Conservation (phyloP, 2,113 vertebrate genomes). For the Nothoprocta pentlandii region DNA sequence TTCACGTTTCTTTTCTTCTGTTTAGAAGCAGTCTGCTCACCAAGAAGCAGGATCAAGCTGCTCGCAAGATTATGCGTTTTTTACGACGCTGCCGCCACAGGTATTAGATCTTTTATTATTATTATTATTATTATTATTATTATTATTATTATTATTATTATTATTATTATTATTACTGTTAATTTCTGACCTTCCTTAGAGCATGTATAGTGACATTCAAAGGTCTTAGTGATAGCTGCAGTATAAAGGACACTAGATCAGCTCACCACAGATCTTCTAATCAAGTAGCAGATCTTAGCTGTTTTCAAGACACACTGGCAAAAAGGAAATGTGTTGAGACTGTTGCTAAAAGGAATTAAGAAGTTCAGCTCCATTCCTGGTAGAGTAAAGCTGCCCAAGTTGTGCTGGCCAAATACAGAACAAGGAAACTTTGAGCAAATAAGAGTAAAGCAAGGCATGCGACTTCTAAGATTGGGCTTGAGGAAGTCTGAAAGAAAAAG, state of each 20-base stretch:
- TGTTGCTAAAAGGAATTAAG: background rate
- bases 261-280: background rate
- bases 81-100: slow-evolving; percentile 98
- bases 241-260: background rate
- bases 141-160: background rate
- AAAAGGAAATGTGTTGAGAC: background rate
- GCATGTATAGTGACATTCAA: background rate
- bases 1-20: background rate
- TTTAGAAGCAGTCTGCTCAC: slow-evolving; percentile 96
- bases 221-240: background rate
- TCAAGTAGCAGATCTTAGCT: background rate
- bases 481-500: background rate
- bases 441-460: background rate
- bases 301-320: background rate
- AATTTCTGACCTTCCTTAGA: background rate
- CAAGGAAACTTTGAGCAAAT: background rate
- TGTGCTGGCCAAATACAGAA: background rate
- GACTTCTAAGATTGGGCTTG: background rate
- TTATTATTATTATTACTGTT: too few relatives aligned
- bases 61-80: slow-evolving; percentile 99
- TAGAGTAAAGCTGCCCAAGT: background rate
- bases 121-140: background rate
- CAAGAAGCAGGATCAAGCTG: slow-evolving; percentile 99
- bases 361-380: background rate
- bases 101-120: slow-evolving; percentile 67